Conservation (phyloP, 1,140 invertebrate genomes). For the Marisa cornuarietis region DNA sequence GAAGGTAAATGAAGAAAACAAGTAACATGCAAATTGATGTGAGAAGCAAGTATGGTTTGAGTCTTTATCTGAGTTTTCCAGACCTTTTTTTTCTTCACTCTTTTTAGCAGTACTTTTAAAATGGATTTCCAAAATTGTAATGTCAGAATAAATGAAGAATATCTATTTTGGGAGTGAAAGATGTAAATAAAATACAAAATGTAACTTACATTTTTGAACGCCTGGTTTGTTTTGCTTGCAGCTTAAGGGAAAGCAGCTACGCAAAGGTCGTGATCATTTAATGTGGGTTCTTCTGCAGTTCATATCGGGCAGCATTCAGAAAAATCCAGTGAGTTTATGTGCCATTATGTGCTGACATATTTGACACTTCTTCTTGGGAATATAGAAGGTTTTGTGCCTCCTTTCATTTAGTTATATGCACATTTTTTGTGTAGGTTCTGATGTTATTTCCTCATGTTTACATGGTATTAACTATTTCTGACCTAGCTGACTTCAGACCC, state of each 20-base stretch:
- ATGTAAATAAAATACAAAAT: not conserved
- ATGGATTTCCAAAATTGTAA: slow-evolving; percentile 2
- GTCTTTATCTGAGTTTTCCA: not conserved
- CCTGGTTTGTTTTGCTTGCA: slow-evolving; percentile 57
- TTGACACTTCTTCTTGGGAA: too few species aligned
- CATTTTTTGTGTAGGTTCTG: too few species aligned
- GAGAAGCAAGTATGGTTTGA: not conserved
- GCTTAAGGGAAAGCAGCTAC: slow-evolving; percentile 81
- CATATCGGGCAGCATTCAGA: slow-evolving; percentile 95
- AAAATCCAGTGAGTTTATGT: slow-evolving; percentile 78
- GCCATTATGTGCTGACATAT: too few species aligned
- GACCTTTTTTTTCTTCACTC: not conserved
- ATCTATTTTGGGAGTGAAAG: not conserved
- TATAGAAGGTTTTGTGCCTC: too few species aligned
- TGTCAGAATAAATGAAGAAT: not conserved
- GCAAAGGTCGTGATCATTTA: slow-evolving; percentile 90
- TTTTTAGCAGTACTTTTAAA: not conserved
- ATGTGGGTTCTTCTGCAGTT: slow-evolving; percentile 99
- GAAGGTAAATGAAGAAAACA: slow-evolving; percentile 70
- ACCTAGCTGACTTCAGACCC: too few species aligned
- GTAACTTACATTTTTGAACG: slow-evolving; percentile 12
- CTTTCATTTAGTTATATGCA: too few species aligned
- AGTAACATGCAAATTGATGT: not conserved
- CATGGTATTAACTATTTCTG: too few species aligned
- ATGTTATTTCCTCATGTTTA: too few species aligned